A percentile compares a stretch with the other conserved stretches of the same genome.
Conservation (phyloP, 1,140 invertebrate species). For the Drosophila pandora region DNA sequence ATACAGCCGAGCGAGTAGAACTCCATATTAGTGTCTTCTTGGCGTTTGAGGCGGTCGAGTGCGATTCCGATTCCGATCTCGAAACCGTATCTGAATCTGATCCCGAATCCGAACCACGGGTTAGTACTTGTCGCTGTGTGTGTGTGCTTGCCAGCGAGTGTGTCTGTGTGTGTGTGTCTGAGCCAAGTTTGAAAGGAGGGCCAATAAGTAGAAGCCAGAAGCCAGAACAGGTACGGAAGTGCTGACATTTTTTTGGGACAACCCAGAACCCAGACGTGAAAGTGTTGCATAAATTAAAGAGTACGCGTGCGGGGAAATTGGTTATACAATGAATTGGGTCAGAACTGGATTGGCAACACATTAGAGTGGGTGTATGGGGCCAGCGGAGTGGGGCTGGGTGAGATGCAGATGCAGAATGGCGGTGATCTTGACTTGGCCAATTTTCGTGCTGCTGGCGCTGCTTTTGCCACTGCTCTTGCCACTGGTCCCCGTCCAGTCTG, state of each 20-base stretch:
- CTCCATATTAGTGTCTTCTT: slow-evolving; percentile 83
- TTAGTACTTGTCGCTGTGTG: slow-evolving; percentile 43
- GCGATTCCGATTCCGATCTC: slow-evolving; percentile 20
- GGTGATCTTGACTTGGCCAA: slow-evolving; percentile 6
- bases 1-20: slow-evolving; percentile 78
- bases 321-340: neutral
- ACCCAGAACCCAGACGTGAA: slow-evolving; percentile 27
- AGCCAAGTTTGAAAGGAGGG: slow-evolving; percentile 27
- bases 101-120: slow-evolving; percentile 16
- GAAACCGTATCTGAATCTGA: slow-evolving; percentile 15
- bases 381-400: neutral
- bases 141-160: slow-evolving; percentile 29
- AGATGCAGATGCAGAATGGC: neutral
- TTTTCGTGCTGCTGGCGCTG: slow-evolving; percentile 10
- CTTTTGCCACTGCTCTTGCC: slow-evolving; percentile 14
- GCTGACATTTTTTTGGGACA: slow-evolving; percentile 11
- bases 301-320: slow-evolving; percentile 4
- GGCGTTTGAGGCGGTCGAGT: slow-evolving; percentile 74
- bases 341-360: neutral
- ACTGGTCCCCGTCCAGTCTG: slow-evolving; percentile 33
- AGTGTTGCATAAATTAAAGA: slow-evolving; percentile 52
- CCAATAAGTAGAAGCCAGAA: slow-evolving; percentile 2
- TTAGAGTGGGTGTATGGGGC: neutral
- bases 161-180: slow-evolving; percentile 28
- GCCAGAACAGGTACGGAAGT: slow-evolving; percentile 71